phyloP scores from a whole-genome alignment of 2,113 vertebrate genomes.

The Phainopepla nitens region DNA sequence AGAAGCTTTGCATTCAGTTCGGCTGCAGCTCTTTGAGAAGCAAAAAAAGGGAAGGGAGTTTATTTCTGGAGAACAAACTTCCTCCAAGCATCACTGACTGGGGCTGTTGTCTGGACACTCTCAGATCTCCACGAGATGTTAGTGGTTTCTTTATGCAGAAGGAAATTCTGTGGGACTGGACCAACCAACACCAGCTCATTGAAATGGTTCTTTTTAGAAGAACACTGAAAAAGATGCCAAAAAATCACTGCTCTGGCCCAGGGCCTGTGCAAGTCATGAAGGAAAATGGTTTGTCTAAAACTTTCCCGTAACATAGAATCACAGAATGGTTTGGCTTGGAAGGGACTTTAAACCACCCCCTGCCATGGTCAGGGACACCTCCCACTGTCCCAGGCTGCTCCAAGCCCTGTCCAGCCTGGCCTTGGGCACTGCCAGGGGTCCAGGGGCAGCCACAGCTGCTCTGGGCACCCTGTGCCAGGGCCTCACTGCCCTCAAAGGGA shows the following conservation, averaged over 20 bases:
- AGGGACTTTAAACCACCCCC: background rate
- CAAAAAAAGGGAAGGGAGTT: background rate
- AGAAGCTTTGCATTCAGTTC: background rate
- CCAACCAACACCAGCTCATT: background rate
- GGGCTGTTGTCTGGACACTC: background rate
- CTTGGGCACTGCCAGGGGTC: background rate
- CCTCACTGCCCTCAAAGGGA: fast-evolving
- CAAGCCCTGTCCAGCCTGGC: fast-evolving
- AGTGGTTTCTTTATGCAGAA: background rate
- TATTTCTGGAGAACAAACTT: background rate
- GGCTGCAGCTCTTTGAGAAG: background rate
- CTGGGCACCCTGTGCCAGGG: background rate
- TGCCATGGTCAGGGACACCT: background rate
- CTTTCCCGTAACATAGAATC: background rate
- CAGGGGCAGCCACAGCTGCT: background rate
- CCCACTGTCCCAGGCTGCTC: fast-evolving
- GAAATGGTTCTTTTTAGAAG: background rate
- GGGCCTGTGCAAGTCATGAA: background rate
- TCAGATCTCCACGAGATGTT: fast-evolving
- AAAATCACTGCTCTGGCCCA: background rate
- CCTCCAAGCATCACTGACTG: background rate
- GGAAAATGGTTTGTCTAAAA: background rate
- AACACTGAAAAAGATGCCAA: background rate
- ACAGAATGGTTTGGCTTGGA: background rate
- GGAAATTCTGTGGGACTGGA: background rate